Conservation (phyloP, 2,113 vertebrate genomes). For the Noctilio leporinus region DNA sequence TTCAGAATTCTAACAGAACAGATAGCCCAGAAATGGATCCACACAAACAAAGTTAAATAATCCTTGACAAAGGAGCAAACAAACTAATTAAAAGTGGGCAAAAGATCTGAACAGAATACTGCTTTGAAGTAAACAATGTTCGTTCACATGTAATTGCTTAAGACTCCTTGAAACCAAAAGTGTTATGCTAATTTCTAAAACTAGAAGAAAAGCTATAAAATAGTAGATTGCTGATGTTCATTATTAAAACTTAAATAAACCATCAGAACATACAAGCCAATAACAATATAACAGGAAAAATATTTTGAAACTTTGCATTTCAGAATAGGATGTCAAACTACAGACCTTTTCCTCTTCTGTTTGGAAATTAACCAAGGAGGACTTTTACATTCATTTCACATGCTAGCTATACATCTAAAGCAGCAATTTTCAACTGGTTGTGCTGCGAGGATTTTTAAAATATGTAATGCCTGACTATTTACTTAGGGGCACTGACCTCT, state of each 20-base stretch:
- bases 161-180: conserved; percentile 25
- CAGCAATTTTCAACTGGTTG: not conserved
- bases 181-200: not conserved
- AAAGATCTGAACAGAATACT: conserved; percentile 8
- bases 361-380: not conserved
- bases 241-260: not conserved
- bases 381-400: not conserved
- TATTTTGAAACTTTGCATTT: not conserved
- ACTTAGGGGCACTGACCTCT: not conserved
- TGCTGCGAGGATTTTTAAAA: not conserved
- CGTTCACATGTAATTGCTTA: not conserved
- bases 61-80: not conserved
- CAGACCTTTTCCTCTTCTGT: not conserved
- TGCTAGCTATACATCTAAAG: not conserved
- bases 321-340: not conserved
- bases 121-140: conserved; percentile 7
- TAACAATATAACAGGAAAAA: not conserved
- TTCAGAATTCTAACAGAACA: not conserved
- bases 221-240: not conserved
- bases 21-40: not conserved
- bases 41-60: not conserved
- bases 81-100: not conserved
- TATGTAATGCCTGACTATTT: not conserved
- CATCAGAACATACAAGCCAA: not conserved
- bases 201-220: not conserved